phyloP scores from a whole-genome alignment of 2,113 vertebrate species.

The Anguilla japonica region DNA sequence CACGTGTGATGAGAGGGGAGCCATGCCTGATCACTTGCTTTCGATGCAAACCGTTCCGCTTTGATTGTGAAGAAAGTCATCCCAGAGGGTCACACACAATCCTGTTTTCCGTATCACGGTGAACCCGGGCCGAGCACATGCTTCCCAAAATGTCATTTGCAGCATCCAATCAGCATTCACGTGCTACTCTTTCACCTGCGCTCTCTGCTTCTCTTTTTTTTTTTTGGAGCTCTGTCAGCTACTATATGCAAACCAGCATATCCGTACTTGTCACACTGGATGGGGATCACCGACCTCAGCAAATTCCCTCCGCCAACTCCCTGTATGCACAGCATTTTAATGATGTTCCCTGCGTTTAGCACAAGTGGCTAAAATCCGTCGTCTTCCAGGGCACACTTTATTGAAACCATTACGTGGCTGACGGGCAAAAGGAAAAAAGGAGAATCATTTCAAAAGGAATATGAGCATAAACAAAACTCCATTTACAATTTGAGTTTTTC shows the following conservation, averaged over 20 bases:
- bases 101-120: not conserved
- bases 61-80: not conserved
- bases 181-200: not conserved
- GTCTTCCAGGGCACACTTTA: not conserved
- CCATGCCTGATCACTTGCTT: conserved; percentile 2
- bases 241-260: not conserved
- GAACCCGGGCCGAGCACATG: not conserved
- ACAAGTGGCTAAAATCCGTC: not conserved
- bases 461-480: conserved; percentile 5
- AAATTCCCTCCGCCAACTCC: not conserved
- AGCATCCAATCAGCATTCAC: not conserved
- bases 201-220: not conserved
- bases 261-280: not conserved
- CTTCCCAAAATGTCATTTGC: not conserved
- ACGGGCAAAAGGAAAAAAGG: not conserved
- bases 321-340: not conserved
- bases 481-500: not conserved
- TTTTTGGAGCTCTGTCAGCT: not conserved
- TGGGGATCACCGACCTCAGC: conserved; percentile 6
- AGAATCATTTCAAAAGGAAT: not conserved
- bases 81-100: not conserved
- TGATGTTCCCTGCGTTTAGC: not conserved
- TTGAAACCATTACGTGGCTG: not conserved
- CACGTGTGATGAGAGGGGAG: not conserved
- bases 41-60: not conserved